Conservation (phyloP, 2,888 invertebrate species). For the Drosophila leonis region DNA sequence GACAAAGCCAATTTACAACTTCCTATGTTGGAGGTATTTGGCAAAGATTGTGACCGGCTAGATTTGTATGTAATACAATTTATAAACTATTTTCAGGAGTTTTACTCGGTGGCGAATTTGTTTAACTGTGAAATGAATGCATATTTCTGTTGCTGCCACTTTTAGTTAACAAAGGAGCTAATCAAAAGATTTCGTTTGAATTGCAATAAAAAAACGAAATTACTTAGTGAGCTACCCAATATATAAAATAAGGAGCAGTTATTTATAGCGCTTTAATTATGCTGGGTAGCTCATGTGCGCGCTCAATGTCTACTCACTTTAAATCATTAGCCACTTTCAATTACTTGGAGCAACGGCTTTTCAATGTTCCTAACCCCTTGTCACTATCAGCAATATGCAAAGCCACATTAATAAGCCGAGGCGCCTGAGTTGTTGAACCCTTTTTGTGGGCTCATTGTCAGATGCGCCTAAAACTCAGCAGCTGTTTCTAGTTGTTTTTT, state of each 20-base stretch:
- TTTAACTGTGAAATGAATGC: no score
- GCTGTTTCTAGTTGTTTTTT: constrained; percentile 16
- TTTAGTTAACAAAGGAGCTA: not conserved
- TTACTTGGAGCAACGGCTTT: not conserved
- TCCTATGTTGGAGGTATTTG: not conserved
- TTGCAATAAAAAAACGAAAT: no score
- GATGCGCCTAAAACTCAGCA: constrained; percentile 38
- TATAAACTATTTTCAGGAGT: not conserved
- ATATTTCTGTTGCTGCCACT: not conserved
- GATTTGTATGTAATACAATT: not conserved
- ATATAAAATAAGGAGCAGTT: not conserved
- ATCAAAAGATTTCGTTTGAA: not conserved
- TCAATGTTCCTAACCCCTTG: not conserved
- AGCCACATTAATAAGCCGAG: constrained; percentile 25
- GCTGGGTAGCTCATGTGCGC: not conserved
- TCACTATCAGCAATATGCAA: constrained; percentile 3
- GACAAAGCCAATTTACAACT: not conserved
- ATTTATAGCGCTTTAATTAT: not conserved
- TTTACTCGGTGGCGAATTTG: no score
- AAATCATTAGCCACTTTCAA: not conserved
- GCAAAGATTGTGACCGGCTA: not conserved
- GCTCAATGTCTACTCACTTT: not conserved
- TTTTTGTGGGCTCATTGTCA: constrained; percentile 16
- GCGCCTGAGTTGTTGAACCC: constrained; percentile 30
- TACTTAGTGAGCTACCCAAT: no score